Evolutionary conservation across 2,797 vertebrate species (phyloP), one percentile per base, ranked within the genome.

Genomic region (Luscinia luscinia): DNA sequence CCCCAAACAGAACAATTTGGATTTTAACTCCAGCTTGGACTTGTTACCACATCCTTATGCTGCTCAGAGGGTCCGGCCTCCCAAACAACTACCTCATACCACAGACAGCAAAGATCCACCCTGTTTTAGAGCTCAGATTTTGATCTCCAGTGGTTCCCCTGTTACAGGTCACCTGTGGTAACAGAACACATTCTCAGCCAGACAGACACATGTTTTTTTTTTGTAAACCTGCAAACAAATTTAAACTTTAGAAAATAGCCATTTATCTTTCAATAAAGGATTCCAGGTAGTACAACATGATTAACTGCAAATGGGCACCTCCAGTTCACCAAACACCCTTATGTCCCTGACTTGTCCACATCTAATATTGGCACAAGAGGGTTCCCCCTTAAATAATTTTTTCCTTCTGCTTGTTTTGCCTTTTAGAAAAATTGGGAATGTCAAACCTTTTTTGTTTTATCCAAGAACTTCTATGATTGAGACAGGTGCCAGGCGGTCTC

Each of bases 401-500:
- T 59, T 43, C 0, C 30, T 69, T 57, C 66, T 78, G 52, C 19
- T 69, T 93, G 8, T 43, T 62, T 43, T 43, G 17, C 7, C 32
- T 62, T 67, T 59, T 32, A 38, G 49, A 77, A 72, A 72, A 70
- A 15, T 9, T 0, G 2, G 61, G 36, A 58, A 32, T 11, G 4
- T 41, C 61, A 83, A 67, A 12, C 27, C n/a, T 69, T 30, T 43
- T 51, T 48, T 64, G 9, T 68, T 84, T 84, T 58, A 59, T 45
- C 45, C 52, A 73, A 30, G 30, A 57, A 57, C 18, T 66, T 66
- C 43, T n/a, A 4, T 49, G 51, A 76, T 61, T 24, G 10, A 68
- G 45, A 67, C 26, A n/a, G 0, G 1, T 20, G 21, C 17, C 0
- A 0, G 52, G 18, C 30, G 46, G 30, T 75, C 51, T 49, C 68